Base-by-base conservation (phyloP, 64 coral and sea anemone species). In the Orbicella faveolata region DNA sequence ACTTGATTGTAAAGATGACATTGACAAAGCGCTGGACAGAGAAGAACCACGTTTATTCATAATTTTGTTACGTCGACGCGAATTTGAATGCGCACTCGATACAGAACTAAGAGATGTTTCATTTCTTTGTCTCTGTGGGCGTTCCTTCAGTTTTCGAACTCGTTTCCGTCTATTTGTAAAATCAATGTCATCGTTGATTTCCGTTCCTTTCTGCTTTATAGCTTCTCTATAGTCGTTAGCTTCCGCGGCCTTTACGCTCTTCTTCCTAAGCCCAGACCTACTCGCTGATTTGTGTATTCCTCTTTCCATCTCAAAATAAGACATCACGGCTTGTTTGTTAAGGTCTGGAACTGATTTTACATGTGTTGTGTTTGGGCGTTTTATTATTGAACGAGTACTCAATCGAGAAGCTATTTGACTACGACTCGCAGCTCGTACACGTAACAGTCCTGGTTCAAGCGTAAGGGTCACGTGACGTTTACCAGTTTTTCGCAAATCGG, bases 161-260 rank as follows among this genome's bases (percentile, higher is more conserved):
- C 81, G 76, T 69, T 92, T 92, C 23, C 61, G 75, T 41, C 83
- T 30, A 67, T 87, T n/a, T 80, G 52, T 92, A 73, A 80, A 87
- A 61, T 87, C 90, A 34, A 36, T 23, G 25, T 86, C 69, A 75
- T 83, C 65, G 30, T 83, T 26, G 9, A 55, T 83, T 12, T 75
- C 70, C 5, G 72, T 63, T 36, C 77, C 73, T 63, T 30, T 53
- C 39, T 17, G 53, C 34, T 21, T 62, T 30, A 15, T 52, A 37
- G 7, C 13, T 69, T 67, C 66, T 9, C 48, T 76, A 30, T 55
- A 83, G 51, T 65, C 16, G 4, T 7, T 21, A 9, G 26, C 17
- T 14, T 21, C 35, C 39, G 34, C 23, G 20, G 30, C 19, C 23
- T 25, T 70, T n/a, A 26, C 19, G 19, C 36, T 23, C 51, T 78